Percentiles rank a stretch among this genome's conserved stretches.
These are phyloP conservation scores for Ditylenchus dipsaci DNA, from an alignment of 1,140 invertebrate species.

Conservation along the genomic window DNA sequence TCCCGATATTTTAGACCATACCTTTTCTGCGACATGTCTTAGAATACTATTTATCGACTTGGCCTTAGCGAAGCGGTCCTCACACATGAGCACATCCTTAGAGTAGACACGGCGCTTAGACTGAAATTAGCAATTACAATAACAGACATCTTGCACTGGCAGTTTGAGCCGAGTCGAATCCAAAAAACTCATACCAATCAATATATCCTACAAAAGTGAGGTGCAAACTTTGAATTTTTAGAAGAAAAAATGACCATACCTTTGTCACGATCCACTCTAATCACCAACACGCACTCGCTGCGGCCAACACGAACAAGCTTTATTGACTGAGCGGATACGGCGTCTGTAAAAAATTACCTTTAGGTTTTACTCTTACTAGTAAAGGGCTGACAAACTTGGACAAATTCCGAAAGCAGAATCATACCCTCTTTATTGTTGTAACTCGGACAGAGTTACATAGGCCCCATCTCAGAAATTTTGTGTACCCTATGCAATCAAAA, in stretches of 20 bases:
- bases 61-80: slow-evolving; percentile 94
- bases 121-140: too few relatives aligned
- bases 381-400: slow-evolving; percentile 61
- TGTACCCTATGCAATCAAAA: slow-evolving; percentile 65
- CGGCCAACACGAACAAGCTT: slow-evolving; percentile 95
- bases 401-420: slow-evolving; percentile 77
- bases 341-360: slow-evolving; percentile 64
- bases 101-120: slow-evolving; percentile 91
- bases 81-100: slow-evolving; percentile 95
- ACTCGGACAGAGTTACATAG: slow-evolving; percentile 85
- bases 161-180: too few relatives aligned
- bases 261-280: slow-evolving; percentile 98
- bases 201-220: slow-evolving; percentile 77
- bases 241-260: slow-evolving; percentile 66
- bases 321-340: slow-evolving; percentile 98
- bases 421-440: slow-evolving; percentile 84
- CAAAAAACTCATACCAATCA: slow-evolving; percentile 72
- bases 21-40: slow-evolving; percentile 37
- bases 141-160: too few relatives aligned
- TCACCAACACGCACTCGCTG: slow-evolving; percentile 97
- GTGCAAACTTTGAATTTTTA: not conserved
- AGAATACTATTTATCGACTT: slow-evolving; percentile 93
- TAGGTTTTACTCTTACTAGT: too few relatives aligned
- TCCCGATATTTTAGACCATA: not conserved
- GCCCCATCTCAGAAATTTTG: slow-evolving; percentile 98